Evolutionary conservation across 2,113 vertebrate species (phyloP).

Genomic region (Himantopus leucocephalus): DNA sequence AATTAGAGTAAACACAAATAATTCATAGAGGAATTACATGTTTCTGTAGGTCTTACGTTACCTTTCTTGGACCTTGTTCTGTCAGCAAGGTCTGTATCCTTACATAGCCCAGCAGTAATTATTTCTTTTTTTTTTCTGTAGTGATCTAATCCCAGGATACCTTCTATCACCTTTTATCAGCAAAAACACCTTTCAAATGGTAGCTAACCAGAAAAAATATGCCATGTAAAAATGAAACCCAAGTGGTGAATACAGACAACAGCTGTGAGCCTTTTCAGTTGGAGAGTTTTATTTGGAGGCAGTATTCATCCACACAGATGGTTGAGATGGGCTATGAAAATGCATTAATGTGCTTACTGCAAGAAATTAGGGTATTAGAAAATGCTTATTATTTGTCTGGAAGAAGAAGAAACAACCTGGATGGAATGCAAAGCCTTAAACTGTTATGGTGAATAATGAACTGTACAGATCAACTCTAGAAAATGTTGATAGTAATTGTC

Average conservation of each 20-base stretch:
- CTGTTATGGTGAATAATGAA: not conserved
- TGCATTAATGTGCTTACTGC: not conserved
- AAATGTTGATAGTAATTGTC: not conserved
- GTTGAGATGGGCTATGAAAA: constrained; percentile 22
- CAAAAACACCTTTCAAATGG: not conserved
- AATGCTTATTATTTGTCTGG: not conserved
- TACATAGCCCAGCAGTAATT: not conserved
- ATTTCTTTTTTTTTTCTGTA: not conserved
- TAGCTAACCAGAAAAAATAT: not conserved
- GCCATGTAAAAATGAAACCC: not conserved
- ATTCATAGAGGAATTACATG: not conserved
- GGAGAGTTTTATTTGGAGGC: constrained; percentile 40
- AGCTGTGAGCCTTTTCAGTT: constrained; percentile 44
- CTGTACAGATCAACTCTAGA: not conserved
- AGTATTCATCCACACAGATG: constrained; percentile 16
- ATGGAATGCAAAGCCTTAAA: not conserved
- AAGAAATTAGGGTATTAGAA: not conserved
- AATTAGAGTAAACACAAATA: not conserved
- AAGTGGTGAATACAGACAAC: constrained; percentile 12
- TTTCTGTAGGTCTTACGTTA: not conserved
- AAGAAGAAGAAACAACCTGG: not conserved
- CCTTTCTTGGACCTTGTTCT: not conserved
- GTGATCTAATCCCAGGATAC: not conserved
- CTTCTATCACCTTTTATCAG: constrained; percentile 33
- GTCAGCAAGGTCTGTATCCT: not conserved